Evolutionary conservation across 2,888 invertebrate species (phyloP), one percentile per base, ranked within the genome.

Genomic region (Steromphala cineraria): DNA sequence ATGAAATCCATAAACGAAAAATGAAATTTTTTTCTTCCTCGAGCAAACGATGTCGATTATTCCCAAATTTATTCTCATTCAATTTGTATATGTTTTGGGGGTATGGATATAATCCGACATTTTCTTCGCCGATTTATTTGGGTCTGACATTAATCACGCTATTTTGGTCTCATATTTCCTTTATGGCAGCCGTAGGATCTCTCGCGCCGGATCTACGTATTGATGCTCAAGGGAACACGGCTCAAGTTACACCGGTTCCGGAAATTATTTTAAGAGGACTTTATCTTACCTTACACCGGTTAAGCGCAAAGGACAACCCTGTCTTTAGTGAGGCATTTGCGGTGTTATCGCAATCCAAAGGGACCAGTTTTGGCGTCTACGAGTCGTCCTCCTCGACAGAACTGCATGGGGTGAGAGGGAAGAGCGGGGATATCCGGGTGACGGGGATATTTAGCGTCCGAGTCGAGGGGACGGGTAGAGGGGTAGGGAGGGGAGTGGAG

Each of bases 241-340:
- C 62, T 62, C 28, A 28, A 28, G 62, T 62, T 62, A 62, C 62
- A 62, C 62, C 62, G 62, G 62, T 28, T 62, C 62, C 62, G 62
- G 62, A 62, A 62, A 62, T 62, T 62, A 62, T 62, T 62, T 56
- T 17, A 62, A 24, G 62, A 62, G 62, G 62, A 62, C 62, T 28
- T 62, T 28, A 28, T 62, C 62, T 62, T 62, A 62, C 62, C 62
- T 62, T 62, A 62, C 62, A 62, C 62, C 62, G 62, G 62, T 62
- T 62, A 28, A 24, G 24, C 24, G 28, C 62, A 28, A 28, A 15
- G 24, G 62, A 62, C 62, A 62, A 62, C 62, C 24, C 19, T 28
- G 28, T 28, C 62, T 62, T 24, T n/a, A 24, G 62, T 62, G 28
- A 24, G 28, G 28, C 62, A 62, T 28, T 62, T 28, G 62, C 62